These are phyloP conservation scores for Cephus cinctus DNA, from an alignment of 1,140 invertebrate species.

Conservation along the genomic window DNA sequence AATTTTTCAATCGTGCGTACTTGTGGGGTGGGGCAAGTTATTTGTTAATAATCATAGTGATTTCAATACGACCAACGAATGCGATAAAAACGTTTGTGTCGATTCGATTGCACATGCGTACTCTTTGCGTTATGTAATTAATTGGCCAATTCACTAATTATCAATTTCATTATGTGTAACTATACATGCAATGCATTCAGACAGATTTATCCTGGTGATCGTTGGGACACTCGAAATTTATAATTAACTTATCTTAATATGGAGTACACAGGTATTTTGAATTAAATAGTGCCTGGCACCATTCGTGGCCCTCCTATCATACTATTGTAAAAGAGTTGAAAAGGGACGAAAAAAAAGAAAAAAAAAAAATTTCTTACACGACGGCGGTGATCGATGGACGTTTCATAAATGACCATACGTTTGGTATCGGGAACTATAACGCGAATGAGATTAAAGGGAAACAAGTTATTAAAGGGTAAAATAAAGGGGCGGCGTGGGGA, in stretches of 20 bases:
- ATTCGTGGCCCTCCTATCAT: constrained; percentile 53
- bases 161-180: too few species aligned
- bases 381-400: constrained; percentile 1
- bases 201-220: too few species aligned
- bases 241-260: constrained; percentile 41
- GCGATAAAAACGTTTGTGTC: too few species aligned
- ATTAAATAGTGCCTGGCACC: constrained; percentile 58
- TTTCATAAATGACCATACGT: neutral
- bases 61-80: too few species aligned
- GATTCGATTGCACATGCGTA: too few species aligned
- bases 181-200: too few species aligned
- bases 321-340: constrained; percentile 20
- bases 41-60: too few species aligned
- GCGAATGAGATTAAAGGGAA: neutral
- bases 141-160: too few species aligned
- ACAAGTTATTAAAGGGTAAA: neutral
- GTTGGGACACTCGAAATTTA: constrained; percentile 31
- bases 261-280: constrained; percentile 53
- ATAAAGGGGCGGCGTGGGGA: neutral
- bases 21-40: too few species aligned
- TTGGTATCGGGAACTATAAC: neutral
- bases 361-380: constrained; percentile 19
- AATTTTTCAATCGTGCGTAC: too few species aligned
- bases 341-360: constrained; percentile 23
- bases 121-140: too few species aligned